Evolutionary conservation across 1,140 invertebrate species (phyloP), one percentile per base, ranked within the genome.

Genomic region (Phymorhynchus buccinoides): DNA sequence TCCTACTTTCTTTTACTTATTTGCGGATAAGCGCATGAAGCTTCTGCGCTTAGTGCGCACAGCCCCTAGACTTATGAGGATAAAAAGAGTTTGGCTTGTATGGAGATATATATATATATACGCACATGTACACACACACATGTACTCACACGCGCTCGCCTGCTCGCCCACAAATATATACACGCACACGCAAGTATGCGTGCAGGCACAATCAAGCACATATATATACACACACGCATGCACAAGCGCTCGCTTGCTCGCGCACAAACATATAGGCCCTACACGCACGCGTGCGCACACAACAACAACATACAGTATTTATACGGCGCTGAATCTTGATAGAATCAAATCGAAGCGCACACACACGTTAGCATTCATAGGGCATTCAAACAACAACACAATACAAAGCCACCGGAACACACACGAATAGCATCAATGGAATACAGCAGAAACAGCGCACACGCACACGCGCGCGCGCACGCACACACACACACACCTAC

Each of bases 231-330:
- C 48, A 52, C 48, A 52, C 48, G 32, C 80, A 62, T 30, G 41
- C 42, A 75, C 56, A 66, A 3, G 62, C 30, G 35, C 41, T 66
- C 62, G 80, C 7, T 37, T 62, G 41, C n/a, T 41, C 77, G 66
- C 75, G 30, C 77, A 35, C 41, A 48, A 27, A 84, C 41, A 48
- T 9, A 84, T 30, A 77, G 32, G 77, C n/a, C 48, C 22, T 27
- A 77, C 44, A 79, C 77, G 80, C 30, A 81, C 77, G 75, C 37
- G 77, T 56, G 77, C 37, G 77, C 77, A 84, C 18, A 86, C 80
- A 86, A n/a, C n/a, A n/a, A n/a, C n/a, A n/a, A n/a, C n/a, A n/a
- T n/a, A n/a, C n/a, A n/a, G n/a, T n/a, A n/a, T n/a, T n/a, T n/a
- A n/a, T n/a, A n/a, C n/a, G n/a, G n/a, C n/a, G n/a, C n/a, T n/a